A percentile compares a stretch with the other conserved stretches of the same genome.
These are phyloP conservation scores for Mamestra brassicae DNA, from an alignment of 2,888 invertebrate species.

Conservation along the genomic window DNA sequence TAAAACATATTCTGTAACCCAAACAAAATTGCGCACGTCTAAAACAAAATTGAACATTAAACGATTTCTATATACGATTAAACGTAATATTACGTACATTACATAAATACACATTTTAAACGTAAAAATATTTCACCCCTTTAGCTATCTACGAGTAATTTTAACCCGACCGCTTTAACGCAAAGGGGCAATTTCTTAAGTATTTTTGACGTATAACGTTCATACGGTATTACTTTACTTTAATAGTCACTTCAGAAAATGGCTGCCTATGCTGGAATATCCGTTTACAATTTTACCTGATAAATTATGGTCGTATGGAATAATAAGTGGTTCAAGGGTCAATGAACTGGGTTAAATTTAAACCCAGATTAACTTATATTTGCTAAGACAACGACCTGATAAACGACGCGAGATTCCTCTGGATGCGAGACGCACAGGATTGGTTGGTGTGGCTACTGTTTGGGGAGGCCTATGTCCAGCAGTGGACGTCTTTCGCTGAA, in stretches of 20 bases:
- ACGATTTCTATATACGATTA: constrained; percentile 5
- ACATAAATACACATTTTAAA: constrained; percentile 29
- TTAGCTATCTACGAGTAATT: constrained; percentile 27
- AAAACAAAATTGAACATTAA: not conserved
- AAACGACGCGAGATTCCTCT: no score
- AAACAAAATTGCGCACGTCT: not conserved
- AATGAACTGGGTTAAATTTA: not conserved
- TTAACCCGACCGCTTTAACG: constrained; percentile 37
- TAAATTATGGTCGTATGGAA: constrained; percentile 15
- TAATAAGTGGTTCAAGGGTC: constrained; percentile 6
- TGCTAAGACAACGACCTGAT: not conserved
- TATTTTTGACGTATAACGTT: constrained; percentile 54
- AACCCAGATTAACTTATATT: not conserved
- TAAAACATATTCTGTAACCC: no score
- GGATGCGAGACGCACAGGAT: no score
- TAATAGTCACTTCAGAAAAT: constrained; percentile 57
- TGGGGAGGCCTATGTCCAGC: no score
- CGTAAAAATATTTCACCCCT: constrained; percentile 29
- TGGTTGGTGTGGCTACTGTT: no score
- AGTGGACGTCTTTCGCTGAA: no score
- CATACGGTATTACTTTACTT: constrained; percentile 46
- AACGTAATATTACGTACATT: not conserved
- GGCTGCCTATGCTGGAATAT: constrained; percentile 35
- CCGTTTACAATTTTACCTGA: constrained; percentile 46
- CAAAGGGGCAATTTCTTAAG: constrained; percentile 56